Evolutionary conservation across 64 coral and sea anemone species (phyloP).

Genomic region (Montipora sp.): DNA sequence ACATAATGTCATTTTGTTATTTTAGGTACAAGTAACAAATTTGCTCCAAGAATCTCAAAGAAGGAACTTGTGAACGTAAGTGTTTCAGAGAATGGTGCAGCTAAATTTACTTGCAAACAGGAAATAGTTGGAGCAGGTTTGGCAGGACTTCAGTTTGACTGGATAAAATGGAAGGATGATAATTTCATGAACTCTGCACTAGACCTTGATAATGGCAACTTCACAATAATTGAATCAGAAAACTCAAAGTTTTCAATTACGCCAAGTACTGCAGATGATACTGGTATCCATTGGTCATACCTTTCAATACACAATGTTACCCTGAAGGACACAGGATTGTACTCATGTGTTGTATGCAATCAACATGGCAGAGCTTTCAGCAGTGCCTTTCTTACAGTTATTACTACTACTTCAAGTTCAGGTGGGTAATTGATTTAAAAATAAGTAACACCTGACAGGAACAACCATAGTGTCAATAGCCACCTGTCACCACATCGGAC

Average conservation of each 20-base stretch:
- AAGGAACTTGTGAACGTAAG: slow-evolving; percentile 4
- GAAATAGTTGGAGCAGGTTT: slow-evolving; percentile 10
- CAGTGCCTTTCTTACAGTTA: slow-evolving; percentile 5
- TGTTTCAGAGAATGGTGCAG: background rate
- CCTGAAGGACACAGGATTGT: slow-evolving; percentile 23
- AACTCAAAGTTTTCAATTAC: slow-evolving; percentile 42
- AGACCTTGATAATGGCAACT: slow-evolving; percentile 52
- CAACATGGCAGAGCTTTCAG: slow-evolving; percentile 56
- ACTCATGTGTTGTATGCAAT: slow-evolving; percentile 67
- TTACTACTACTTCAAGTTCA: background rate
- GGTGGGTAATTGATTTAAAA: background rate
- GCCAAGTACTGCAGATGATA: background rate
- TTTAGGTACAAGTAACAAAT: background rate
- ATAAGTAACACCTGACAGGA: background rate
- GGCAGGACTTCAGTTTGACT: background rate
- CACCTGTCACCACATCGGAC: no score
- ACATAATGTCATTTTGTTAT: background rate
- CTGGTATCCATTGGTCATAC: slow-evolving; percentile 3
- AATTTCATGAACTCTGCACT: background rate
- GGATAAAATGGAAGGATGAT: slow-evolving; percentile 53
- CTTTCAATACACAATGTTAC: slow-evolving; percentile 51
- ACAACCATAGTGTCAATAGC: no score
- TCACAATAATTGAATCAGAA: background rate
- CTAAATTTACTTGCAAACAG: slow-evolving; percentile 16
- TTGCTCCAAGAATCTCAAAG: background rate